Base-by-base conservation (phyloP, 2,797 vertebrate species). In the Micropoecilia bifurca region DNA sequence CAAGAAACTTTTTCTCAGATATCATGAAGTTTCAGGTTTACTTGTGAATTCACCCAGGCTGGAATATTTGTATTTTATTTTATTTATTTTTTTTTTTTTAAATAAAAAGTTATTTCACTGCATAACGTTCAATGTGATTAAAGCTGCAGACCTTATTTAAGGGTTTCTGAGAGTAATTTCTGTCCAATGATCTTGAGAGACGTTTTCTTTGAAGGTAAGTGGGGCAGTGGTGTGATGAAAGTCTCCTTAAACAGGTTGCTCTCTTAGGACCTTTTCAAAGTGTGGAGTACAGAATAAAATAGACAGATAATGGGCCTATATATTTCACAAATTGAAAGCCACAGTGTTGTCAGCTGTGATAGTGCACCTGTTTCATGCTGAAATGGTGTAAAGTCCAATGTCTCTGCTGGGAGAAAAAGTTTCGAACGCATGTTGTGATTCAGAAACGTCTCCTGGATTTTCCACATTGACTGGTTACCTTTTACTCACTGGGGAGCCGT, bases 91-190 rank as follows among this genome's bases (percentile, higher is more conserved):
- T 33, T 61, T 61, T 47, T 25, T 68, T 41, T 45, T 8, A 12
- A 69, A 25, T 69, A 43, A 71, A 71, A 45, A 25, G 12, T 9
- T n/a, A 25, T 71, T 46, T 71, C 25, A 7, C 68, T 46, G 41
- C 68, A 18, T 46, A 25, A 71, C n/a, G 1, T 45, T n/a, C 45
- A 39, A 45, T 71, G 41, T 14, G 25, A 71, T 45, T 43, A 45
- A 25, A 71, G 68, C 68, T 71, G 68, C 68, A 71, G 68, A 45
- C 41, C n/a, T 71, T n/a, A 28, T 16, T 71, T 43, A 71, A 71
- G 12, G 68, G 25, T 8, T 46, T 71, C 25, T 71, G 68, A 46
- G 43, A 46, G 43, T 71, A 46, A 71, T 71, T 45, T 71, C 2
- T 69, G 39, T 68, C 20, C 22, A 69, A 45, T 46, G 12, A 18